Conservation (phyloP, 2,113 vertebrate genomes). For the Podarcis raffonei region DNA sequence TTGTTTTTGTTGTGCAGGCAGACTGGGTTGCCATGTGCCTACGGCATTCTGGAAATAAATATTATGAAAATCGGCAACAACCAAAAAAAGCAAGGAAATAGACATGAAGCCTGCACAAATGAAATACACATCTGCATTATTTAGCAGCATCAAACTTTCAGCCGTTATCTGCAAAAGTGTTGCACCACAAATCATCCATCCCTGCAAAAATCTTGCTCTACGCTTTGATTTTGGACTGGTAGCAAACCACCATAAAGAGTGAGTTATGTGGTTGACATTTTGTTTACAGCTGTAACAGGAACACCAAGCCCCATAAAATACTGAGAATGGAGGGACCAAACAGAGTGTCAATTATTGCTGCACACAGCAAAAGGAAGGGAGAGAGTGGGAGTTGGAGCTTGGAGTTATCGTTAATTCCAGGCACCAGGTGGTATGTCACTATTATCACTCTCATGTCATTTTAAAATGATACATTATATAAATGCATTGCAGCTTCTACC, state of each 20-base stretch:
- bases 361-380: neutral
- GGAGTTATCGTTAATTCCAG: conserved; percentile 9
- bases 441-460: conserved; percentile 7
- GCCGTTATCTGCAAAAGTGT: conserved; percentile 44
- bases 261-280: conserved; percentile 39
- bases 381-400: neutral
- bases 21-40: neutral
- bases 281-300: conserved; percentile 34
- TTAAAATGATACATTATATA: neutral
- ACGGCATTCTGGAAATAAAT: conserved; percentile 26
- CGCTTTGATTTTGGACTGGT: conserved; percentile 34
- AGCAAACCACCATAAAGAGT: conserved; percentile 27
- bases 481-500: conserved; percentile 28
- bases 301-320: conserved; percentile 26
- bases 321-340: neutral
- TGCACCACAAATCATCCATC: conserved; percentile 32
- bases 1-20: neutral
- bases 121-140: conserved; percentile 57
- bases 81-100: conserved; percentile 42
- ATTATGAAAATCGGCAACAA: conserved; percentile 31
- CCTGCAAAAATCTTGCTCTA: conserved; percentile 30
- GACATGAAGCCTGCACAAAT: conserved; percentile 38
- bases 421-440: neutral
- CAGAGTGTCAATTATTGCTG: neutral
- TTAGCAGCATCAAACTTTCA: conserved; percentile 38